Evolutionary conservation across 2,797 vertebrate genomes (phyloP), one percentile per base, ranked within the genome.

Genomic region (Ctenochaetus hawaiiensis): DNA sequence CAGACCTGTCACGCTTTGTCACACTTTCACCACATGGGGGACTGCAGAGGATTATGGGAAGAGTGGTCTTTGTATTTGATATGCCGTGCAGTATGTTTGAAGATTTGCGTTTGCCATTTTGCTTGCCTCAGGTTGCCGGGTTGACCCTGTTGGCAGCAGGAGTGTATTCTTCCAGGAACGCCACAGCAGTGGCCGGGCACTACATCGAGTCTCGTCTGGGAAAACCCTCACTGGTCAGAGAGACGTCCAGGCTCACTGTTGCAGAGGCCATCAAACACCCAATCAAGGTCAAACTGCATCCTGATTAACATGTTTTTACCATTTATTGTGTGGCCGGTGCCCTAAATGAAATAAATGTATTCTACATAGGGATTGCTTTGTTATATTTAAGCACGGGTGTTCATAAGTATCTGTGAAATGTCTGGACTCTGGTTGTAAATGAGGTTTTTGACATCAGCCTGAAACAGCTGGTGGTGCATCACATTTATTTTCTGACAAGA

Each of bases 211-310:
- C 97, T 0, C 91, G 97, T 0, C 83, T 98, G 45, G 97, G 96
- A 12, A 97, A 96, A 81, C 97, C 96, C 0, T 96, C 97, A 0
- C 90, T 97, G 86, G 97, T 97, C 80, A 91, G 96, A 57, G 96
- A 98, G 79, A 97, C 97, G 0, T 97, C 96, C 0, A 91, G 96
- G 2, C 91, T 98, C 68, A 95, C 96, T 0, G 83, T 96, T 57
- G 88, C 91, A 13, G 96, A 97, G 81, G 95, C 95, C 0, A 77
- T 96, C 26, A 95, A 96, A 82, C 97, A 97, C 78, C 97, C 97
- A 0, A 10, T 97, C 74, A 95, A 95, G 96, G 96, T 97, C 80
- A 64, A 9, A 43, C 17, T 45, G 22, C 0, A 13, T 52, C 17
- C 12, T 13, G 10, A 8, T 48, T 9, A 23, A 11, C 2, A 16